Conservation (phyloP, 2,113 vertebrate genomes). For the Muntiacus reevesi region DNA sequence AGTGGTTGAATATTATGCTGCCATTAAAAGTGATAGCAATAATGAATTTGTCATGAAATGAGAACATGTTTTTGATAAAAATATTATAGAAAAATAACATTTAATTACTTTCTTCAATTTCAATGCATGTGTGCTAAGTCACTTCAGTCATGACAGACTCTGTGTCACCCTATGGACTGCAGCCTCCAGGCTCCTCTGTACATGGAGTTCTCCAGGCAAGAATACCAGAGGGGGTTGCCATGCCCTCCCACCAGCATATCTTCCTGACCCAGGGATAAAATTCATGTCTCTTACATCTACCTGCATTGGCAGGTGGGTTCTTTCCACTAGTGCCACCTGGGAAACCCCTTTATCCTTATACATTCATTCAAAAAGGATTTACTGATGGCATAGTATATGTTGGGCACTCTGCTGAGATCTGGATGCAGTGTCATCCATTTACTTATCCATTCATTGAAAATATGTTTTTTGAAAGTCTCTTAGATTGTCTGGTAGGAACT, state of each 20-base stretch:
- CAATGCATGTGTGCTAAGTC: neutral
- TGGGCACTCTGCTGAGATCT: neutral
- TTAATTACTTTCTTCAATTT: neutral
- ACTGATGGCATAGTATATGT: accelerated
- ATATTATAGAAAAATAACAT: neutral
- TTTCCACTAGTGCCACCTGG: neutral
- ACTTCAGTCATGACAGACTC: neutral
- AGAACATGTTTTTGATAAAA: neutral
- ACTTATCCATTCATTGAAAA: no score
- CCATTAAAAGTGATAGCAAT: neutral
- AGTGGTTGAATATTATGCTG: neutral
- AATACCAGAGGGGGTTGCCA: neutral
- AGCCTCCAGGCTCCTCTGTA: neutral
- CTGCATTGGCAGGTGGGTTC: neutral
- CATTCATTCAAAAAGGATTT: neutral
- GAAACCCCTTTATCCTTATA: neutral
- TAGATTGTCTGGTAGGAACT: neutral
- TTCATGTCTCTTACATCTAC: neutral
- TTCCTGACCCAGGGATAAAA: neutral
- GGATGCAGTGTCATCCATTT: neutral
- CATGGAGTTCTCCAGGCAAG: neutral
- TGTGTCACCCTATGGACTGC: neutral
- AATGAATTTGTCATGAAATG: neutral
- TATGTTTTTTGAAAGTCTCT: no score
- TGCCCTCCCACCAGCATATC: neutral